Conservation (phyloP, 2,113 vertebrate species). For the Paralichthys olivaceus region DNA sequence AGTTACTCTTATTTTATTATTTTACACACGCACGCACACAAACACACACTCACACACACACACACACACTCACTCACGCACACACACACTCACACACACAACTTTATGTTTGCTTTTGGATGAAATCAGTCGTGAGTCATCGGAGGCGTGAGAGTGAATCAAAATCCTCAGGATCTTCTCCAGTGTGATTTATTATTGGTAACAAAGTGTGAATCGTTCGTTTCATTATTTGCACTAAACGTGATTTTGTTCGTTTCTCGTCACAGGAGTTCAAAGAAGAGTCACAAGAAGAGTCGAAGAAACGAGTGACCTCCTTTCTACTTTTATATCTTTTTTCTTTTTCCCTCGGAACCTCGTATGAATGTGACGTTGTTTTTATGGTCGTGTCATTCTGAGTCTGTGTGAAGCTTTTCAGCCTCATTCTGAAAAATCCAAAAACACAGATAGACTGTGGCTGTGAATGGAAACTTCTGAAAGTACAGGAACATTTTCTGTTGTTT, state of each 20-base stretch:
- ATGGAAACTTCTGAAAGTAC: background rate
- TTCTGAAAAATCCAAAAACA: background rate
- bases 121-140: no score
- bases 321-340: background rate
- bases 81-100: no score
- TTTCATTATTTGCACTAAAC: background rate
- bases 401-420: background rate
- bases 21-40: no score
- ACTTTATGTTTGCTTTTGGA: no score
- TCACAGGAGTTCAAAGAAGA: conserved; percentile 93
- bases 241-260: conserved; percentile 30
- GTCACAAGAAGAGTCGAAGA: conserved; percentile 96
- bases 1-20: no score
- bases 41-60: no score
- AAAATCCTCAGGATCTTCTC: background rate
- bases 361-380: background rate
- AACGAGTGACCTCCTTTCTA: conserved; percentile 84
- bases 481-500: background rate
- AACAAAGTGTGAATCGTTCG: background rate
- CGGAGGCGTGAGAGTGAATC: no score
- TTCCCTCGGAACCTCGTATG: background rate
- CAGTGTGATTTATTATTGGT: no score
- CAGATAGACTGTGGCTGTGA: background rate
- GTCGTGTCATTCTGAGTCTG: background rate
- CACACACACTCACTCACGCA: no score